Percentiles rank a stretch among this genome's conserved stretches.
These are phyloP conservation scores for Subanguina moxae DNA, from an alignment of 1,140 invertebrate species.

Conservation along the genomic window DNA sequence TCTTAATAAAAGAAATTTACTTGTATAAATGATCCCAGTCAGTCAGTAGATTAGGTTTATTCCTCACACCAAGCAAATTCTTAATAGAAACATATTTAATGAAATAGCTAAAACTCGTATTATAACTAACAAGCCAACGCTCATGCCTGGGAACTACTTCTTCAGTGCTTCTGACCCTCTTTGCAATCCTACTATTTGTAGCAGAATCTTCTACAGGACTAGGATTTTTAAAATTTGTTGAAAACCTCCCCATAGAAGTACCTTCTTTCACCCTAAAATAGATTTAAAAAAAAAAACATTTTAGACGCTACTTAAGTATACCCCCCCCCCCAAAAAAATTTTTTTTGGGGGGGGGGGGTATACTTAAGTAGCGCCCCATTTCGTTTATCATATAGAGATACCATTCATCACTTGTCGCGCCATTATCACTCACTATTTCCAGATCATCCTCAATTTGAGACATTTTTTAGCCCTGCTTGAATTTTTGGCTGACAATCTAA, in stretches of 20 bases:
- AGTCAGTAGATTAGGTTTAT: constrained; percentile 49
- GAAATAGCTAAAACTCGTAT: not conserved
- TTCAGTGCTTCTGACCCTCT: not conserved
- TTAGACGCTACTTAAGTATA: not conserved
- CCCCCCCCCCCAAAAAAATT: too few relatives aligned
- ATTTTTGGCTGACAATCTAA: too few relatives aligned
- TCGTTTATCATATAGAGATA: constrained; percentile 2
- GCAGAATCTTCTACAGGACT: not conserved
- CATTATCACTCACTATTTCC: constrained; percentile 19
- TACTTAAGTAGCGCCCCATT: not conserved
- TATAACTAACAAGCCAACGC: constrained; percentile 23
- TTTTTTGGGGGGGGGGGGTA: too few relatives aligned
- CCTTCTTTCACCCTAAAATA: constrained; percentile 1
- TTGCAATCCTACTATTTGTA: not conserved
- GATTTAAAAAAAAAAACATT: constrained; percentile 4
- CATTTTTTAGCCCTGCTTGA: not conserved
- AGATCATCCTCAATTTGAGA: constrained; percentile 25
- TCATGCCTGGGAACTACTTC: not conserved
- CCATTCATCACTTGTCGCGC: constrained; percentile 36
- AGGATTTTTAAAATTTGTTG: not conserved
- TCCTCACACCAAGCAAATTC: constrained; percentile 55
- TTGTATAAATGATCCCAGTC: constrained; percentile 92
- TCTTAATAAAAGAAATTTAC: too few relatives aligned
- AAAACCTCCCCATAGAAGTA: not conserved
- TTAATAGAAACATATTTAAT: constrained; percentile 13